Evolutionary conservation across 2,113 vertebrate genomes (phyloP), one percentile per base, ranked within the genome.

Genomic region (Lampris incognitus): DNA sequence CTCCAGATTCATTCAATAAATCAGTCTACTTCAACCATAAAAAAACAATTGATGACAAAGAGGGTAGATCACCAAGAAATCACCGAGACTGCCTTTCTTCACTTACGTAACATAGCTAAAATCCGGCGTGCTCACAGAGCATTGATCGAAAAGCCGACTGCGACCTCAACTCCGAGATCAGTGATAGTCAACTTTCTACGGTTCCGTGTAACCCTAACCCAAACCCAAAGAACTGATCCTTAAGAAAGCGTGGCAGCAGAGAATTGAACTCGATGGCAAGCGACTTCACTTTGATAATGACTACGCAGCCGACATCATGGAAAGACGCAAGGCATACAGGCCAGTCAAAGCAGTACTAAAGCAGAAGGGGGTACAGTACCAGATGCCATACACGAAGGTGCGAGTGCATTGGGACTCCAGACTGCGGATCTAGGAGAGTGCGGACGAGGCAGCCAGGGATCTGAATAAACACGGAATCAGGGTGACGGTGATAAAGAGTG

Each of bases 231-330:
- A 56, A 24, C 24, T 56, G 55, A 5, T 4, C 24, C 55, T 56
- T 56, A 11, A 56, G 4, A 56, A 56, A 56, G 55, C 55, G 10
- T 56, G 55, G 55, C 55, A n/a, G 55, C 10, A 2, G 2, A 56
- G 24, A 13, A n/a, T 56, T n/a, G 55, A 56, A 24, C 10, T 56
- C 4, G 2, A 56, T 56, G 24, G 5, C 10, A 11, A 56, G 55
- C 55, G 24, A n/a, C 10, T 56, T n/a, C 4, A 56, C 55, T 56
- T 56, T n/a, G 55, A 56, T n/a, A 56, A 56, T n/a, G 55, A 56
- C 55, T 56, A 56, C 24, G 55, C 55, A 51, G 11, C 50, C 11
- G 55, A 56, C 55, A 9, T 56, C 0, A 5, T 56, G 55, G 24
- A n/a, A 24, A 56, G 24, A 56, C 55, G 2, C 55, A 56, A 56